Base-by-base conservation (phyloP, 2,113 vertebrate species). In the Terrapene triunguis region DNA sequence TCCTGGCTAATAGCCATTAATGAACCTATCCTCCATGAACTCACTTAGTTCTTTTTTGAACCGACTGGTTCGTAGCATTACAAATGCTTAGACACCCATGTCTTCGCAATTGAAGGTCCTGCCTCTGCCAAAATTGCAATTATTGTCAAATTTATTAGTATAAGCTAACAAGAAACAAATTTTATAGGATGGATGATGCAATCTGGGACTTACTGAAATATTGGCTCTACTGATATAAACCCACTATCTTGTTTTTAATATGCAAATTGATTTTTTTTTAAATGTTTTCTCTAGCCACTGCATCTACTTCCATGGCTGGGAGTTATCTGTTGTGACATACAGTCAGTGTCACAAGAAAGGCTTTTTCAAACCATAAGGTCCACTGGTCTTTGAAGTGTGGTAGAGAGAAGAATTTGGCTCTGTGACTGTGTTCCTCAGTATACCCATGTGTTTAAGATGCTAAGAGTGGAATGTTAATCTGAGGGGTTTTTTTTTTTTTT, bases 231-330 rank as follows among this genome's bases (percentile, higher is more conserved):
- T 25, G 8, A 54, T 81, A 44, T 74, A 89, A 82, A 76, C 42
- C 21, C 1, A 8, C 51, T 0, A 27, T n/a, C 82, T 55, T 55
- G 12, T 0, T 35, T 19, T 0, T 0, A 50, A 2, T 6, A 4
- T 6, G 10, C 2, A 42, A 3, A 19, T 87, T 1, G 76, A 4
- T 44, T 87, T 85, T 87, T 44, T 44, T 44, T 44, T 44, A 21
- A 51, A 92, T 4, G 19, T 76, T n/a, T 7, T 74, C 72, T 42
- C 82, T 25, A 35, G 8, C 6, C 3, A 6, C 4, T 82, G 0
- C 51, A 5, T 74, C 5, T 84, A 16, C 1, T 88, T 93, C 82
- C 32, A 62, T 69, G 51, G 44, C 22, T 55, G 22, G 17, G 32
- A 69, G 47, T 86, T 1, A 0, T 55, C 54, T 55, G 21, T 8